These are phyloP conservation scores for Mimachlamys varia DNA, from an alignment of 2,888 invertebrate genomes.

Conservation along the genomic window DNA sequence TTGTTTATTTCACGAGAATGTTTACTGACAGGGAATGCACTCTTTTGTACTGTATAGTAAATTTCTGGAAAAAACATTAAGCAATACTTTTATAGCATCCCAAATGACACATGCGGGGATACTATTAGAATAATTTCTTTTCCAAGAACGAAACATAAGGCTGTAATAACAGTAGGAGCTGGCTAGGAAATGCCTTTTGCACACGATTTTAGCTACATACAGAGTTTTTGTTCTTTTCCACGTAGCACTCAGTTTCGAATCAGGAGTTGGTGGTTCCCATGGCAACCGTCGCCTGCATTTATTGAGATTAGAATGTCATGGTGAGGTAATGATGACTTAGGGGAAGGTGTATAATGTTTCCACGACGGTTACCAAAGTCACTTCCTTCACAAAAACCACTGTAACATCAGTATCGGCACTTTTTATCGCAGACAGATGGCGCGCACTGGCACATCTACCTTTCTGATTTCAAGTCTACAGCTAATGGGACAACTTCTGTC, in stretches of 20 bases:
- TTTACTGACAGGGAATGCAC: neutral
- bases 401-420: neutral
- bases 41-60: neutral
- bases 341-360: neutral
- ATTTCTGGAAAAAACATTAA: neutral
- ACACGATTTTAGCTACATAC: neutral
- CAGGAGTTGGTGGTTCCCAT: neutral
- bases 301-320: neutral
- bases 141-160: neutral
- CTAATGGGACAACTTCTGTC: too few species aligned
- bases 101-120: neutral
- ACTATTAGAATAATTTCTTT: neutral
- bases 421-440: neutral
- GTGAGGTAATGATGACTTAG: neutral
- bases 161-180: neutral
- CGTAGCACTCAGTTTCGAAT: neutral
- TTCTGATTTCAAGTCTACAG: neutral
- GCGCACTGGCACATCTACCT: neutral
- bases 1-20: neutral
- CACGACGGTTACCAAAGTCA: neutral
- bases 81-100: neutral
- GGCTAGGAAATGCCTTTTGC: neutral
- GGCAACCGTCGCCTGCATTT: neutral
- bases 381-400: neutral
- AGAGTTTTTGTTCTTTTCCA: neutral